Evolutionary conservation across 2,888 invertebrate species (phyloP).

Genomic region (Hydrotaea cyrtoneurina): DNA sequence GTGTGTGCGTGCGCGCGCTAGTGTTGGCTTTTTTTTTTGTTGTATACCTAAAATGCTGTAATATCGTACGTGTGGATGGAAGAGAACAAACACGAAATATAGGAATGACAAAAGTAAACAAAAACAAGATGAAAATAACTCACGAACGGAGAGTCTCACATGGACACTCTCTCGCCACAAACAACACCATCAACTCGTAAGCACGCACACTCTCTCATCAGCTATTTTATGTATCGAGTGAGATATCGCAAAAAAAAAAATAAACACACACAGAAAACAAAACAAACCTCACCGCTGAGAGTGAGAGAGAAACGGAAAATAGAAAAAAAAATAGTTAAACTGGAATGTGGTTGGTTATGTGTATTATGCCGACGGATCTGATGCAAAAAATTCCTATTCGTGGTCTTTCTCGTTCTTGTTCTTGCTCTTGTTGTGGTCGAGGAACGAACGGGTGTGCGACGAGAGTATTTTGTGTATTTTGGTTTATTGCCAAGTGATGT

Average conservation of each 20-base stretch:
- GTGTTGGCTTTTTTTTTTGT: neutral
- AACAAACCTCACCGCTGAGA: conserved; percentile 43
- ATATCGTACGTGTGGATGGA: conserved; percentile 51
- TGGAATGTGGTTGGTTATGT: conserved; percentile 67
- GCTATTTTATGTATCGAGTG: conserved; percentile 14
- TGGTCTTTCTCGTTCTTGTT: conserved; percentile 61
- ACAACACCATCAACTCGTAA: neutral
- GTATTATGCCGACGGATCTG: conserved; percentile 58
- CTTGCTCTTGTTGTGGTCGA: conserved; percentile 35
- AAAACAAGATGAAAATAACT: conserved; percentile 27
- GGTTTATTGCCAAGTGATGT: conserved; percentile 62
- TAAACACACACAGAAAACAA: conserved; percentile 46
- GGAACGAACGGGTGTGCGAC: conserved; percentile 12
- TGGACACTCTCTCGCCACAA: neutral
- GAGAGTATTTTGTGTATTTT: conserved; percentile 47
- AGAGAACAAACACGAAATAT: conserved; percentile 22
- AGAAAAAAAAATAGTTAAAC: conserved; percentile 49
- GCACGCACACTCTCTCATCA: conserved; percentile 8
- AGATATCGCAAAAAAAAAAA: conserved; percentile 34
- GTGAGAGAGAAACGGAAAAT: conserved; percentile 8
- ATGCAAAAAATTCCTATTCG: conserved; percentile 61
- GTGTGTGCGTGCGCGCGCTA: neutral
- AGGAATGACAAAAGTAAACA: conserved; percentile 53
- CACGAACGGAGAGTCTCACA: neutral
- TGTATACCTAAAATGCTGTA: conserved; percentile 47